Conservation (phyloP, 2,888 invertebrate species). For the Noctua janthe region DNA sequence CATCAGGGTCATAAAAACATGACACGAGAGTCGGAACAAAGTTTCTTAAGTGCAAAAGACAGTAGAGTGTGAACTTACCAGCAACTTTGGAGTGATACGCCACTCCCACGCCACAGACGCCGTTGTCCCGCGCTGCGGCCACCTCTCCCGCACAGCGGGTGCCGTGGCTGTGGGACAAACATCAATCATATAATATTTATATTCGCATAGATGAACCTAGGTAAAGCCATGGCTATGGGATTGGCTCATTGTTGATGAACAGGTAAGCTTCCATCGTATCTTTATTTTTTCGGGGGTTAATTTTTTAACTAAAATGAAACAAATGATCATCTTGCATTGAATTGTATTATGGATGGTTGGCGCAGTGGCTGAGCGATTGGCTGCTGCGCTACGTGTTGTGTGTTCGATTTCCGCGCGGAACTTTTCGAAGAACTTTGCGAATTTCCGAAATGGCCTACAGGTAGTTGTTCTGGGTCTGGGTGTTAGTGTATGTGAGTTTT, state of each 20-base stretch:
- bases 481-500: too few species aligned
- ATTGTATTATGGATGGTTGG: too few species aligned
- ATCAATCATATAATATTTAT: neutral
- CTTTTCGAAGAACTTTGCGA: neutral
- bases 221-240: neutral
- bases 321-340: too few species aligned
- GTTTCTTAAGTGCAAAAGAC: neutral
- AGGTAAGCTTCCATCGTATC: neutral
- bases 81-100: slow-evolving; percentile 99
- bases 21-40: neutral
- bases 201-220: neutral
- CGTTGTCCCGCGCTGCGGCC: slow-evolving; percentile 99
- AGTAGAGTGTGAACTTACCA: slow-evolving; percentile 89
- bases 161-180: slow-evolving; percentile 94
- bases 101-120: slow-evolving; percentile 99
- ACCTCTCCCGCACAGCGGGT: slow-evolving; percentile 99
- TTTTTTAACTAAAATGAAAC: too few species aligned
- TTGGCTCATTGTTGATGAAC: neutral
- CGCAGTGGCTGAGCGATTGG: too few species aligned
- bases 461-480: neutral
- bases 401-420: neutral
- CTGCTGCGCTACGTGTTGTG: too few species aligned
- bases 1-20: too few species aligned
- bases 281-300: neutral
- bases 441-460: neutral